These are phyloP conservation scores for Orussus abietinus DNA, from an alignment of 1,140 invertebrate genomes.

Conservation along the genomic window DNA sequence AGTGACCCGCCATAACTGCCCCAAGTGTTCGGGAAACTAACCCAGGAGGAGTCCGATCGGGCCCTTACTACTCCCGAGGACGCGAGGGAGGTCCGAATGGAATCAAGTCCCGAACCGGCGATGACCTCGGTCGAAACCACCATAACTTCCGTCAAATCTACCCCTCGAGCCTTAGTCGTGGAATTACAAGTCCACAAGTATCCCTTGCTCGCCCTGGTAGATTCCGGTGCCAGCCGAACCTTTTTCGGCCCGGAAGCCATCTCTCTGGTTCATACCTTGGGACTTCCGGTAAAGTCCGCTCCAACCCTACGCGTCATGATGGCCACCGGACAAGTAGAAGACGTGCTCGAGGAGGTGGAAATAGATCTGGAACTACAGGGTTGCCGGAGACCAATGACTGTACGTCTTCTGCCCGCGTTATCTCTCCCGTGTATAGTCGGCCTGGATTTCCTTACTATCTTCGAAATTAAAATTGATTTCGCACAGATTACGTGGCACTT, in stretches of 20 bases:
- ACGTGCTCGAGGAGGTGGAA: not conserved
- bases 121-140: too few species aligned
- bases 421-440: not conserved
- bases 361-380: not conserved
- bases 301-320: not conserved
- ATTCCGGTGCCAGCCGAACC: not conserved
- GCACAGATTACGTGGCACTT: not conserved
- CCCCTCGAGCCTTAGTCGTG: not conserved
- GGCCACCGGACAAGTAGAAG: not conserved
- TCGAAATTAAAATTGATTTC: not conserved
- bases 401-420: not conserved
- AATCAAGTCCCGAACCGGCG: not conserved
- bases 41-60: not conserved
- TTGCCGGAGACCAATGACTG: not conserved
- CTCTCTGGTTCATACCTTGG: not conserved
- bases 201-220: not conserved
- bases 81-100: not conserved
- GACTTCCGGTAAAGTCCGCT: not conserved
- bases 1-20: not conserved
- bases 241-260: not conserved
- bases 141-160: too few species aligned
- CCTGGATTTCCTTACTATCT: not conserved
- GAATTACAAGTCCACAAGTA: not conserved
- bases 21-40: conserved; percentile 3
- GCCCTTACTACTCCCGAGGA: not conserved